phyloP scores from a whole-genome alignment of 2,888 invertebrate genomes.

The Leucozona laternaria region DNA sequence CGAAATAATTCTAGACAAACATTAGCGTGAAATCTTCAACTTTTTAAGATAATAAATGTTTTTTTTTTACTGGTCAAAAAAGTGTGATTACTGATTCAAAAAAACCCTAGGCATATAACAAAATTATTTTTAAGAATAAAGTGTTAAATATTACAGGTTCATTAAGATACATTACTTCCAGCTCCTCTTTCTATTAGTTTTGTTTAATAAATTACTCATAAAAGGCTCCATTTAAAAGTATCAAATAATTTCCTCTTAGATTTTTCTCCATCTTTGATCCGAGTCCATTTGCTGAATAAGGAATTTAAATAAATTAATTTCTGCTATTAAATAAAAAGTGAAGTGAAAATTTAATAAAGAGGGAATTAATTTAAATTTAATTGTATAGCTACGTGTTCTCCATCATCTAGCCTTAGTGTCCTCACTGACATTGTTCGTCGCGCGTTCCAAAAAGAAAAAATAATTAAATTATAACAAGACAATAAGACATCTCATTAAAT shows the following conservation, averaged over 20 bases:
- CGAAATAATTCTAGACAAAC: no score
- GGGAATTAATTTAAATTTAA: conserved; percentile 48
- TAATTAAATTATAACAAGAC: conserved; percentile 17
- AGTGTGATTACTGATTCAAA: no score
- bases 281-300: not conserved
- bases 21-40: no score
- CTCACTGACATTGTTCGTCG: not conserved
- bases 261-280: not conserved
- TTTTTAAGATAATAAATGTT: no score
- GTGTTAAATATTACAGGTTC: not conserved
- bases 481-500: conserved; percentile 62
- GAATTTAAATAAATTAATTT: conserved; percentile 5
- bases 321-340: not conserved
- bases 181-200: not conserved
- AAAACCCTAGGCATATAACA: no score
- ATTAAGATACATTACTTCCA: not conserved
- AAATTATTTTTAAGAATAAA: no score
- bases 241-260: not conserved
- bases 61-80: no score
- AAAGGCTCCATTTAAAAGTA: not conserved
- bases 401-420: conserved; percentile 27
- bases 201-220: not conserved
- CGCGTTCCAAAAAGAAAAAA: not conserved
- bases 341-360: conserved; percentile 1
- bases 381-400: conserved; percentile 16